A percentile compares a stretch with the other conserved stretches of the same genome.
Evolutionary conservation across 2,797 vertebrate species (phyloP).

Genomic region (Lophotriccus pileatus): DNA sequence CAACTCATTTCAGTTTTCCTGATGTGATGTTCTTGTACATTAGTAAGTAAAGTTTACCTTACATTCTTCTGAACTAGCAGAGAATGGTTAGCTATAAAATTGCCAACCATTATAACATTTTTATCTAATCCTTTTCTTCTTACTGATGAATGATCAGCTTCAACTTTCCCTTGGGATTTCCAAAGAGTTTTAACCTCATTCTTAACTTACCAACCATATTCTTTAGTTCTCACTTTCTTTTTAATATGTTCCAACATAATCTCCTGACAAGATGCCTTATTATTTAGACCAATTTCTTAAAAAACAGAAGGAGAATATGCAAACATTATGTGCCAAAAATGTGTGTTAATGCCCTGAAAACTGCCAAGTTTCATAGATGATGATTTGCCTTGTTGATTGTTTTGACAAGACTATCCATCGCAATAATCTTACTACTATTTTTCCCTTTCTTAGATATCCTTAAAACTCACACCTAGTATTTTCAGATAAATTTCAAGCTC

Average conservation of each 20-base stretch:
- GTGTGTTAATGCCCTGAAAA: not conserved
- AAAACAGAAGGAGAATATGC: conserved; percentile 8
- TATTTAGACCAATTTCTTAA: conserved; percentile 32
- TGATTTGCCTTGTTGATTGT: conserved; percentile 31
- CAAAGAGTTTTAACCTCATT: not conserved
- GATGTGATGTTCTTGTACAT: conserved; percentile 31
- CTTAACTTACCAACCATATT: conserved; percentile 1
- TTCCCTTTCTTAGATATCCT: not conserved
- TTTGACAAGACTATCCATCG: not conserved
- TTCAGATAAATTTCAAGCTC: not conserved
- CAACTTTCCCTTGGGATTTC: not conserved
- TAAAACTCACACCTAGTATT: not conserved
- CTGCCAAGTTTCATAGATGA: conserved; percentile 2
- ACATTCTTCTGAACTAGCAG: not conserved
- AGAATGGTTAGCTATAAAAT: not conserved
- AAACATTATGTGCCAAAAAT: not conserved
- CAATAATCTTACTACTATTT: not conserved
- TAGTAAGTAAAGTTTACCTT: not conserved
- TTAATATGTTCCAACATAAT: not conserved
- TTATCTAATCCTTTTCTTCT: not conserved
- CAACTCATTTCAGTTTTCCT: conserved; percentile 52
- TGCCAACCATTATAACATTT: not conserved
- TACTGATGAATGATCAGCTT: not conserved
- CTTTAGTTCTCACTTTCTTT: not conserved
- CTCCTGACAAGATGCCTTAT: not conserved